phyloP scores from a whole-genome alignment of 2,113 vertebrate species.

The Maccullochella peelii region DNA sequence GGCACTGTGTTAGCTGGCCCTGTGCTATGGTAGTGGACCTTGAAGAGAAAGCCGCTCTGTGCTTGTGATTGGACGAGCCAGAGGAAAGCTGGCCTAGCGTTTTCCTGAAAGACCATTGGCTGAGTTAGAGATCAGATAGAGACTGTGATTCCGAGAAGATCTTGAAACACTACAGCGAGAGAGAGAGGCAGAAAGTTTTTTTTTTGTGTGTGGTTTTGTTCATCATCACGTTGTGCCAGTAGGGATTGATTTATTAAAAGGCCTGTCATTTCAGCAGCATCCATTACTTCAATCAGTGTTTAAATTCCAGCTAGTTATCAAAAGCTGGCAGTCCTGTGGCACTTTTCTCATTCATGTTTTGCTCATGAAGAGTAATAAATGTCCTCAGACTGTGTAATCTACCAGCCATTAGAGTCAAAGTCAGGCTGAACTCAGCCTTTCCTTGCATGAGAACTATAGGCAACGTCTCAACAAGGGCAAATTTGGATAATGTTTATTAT shows the following conservation, averaged over 20 bases:
- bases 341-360: slow-evolving; percentile 47
- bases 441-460: slow-evolving; percentile 52
- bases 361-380: slow-evolving; percentile 58
- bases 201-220: slow-evolving; percentile 13
- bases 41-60: slow-evolving; percentile 57
- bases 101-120: slow-evolving; percentile 66
- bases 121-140: slow-evolving; percentile 63
- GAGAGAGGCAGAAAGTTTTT: not conserved
- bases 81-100: slow-evolving; percentile 53
- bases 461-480: slow-evolving; percentile 47
- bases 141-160: slow-evolving; percentile 39
- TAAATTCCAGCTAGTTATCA: slow-evolving; percentile 49
- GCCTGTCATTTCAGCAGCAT: slow-evolving; percentile 29
- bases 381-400: slow-evolving; percentile 58
- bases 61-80: slow-evolving; percentile 57
- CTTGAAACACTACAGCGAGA: slow-evolving; percentile 5
- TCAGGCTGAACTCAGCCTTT: slow-evolving; percentile 39
- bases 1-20: slow-evolving; percentile 64
- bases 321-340: slow-evolving; percentile 38
- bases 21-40: slow-evolving; percentile 71
- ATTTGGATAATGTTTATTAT: slow-evolving; percentile 68
- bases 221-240: slow-evolving; percentile 32
- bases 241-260: slow-evolving; percentile 42
- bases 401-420: slow-evolving; percentile 63
- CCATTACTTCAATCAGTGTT: slow-evolving; percentile 36